These are phyloP conservation scores for Eilema griseolum DNA, from an alignment of 2,888 invertebrate genomes.

Conservation along the genomic window DNA sequence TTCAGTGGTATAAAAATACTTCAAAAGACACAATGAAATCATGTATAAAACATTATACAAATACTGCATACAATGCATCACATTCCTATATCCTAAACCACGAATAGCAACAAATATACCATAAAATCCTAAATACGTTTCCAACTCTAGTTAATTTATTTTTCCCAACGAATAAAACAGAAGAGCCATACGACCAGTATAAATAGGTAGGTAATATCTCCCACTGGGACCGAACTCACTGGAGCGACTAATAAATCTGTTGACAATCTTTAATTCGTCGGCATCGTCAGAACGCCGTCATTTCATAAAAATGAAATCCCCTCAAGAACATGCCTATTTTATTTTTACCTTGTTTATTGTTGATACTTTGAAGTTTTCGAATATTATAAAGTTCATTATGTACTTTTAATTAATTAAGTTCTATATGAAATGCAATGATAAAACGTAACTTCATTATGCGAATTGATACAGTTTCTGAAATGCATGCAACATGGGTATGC, in stretches of 20 bases:
- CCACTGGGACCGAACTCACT: conserved; percentile 72
- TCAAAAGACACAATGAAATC: background rate
- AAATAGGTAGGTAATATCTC: conserved; percentile 66
- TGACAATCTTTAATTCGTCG: conserved; percentile 85
- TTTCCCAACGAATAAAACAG: conserved; percentile 31
- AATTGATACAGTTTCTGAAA: background rate
- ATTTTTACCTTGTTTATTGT: conserved; percentile 52
- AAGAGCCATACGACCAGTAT: conserved; percentile 45
- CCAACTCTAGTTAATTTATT: conserved; percentile 23
- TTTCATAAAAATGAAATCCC: conserved; percentile 70
- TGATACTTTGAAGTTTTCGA: conserved; percentile 35
- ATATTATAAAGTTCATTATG: conserved; percentile 31
- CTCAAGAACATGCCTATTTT: conserved; percentile 60
- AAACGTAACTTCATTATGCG: no score
- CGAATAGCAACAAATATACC: background rate
- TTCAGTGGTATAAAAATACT: background rate
- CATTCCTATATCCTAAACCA: background rate
- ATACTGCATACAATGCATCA: background rate
- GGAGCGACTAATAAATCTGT: conserved; percentile 86
- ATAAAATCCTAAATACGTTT: conserved; percentile 1
- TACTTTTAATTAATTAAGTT: background rate
- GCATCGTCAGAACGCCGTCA: conserved; percentile 65
- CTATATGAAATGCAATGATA: no score
- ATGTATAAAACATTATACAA: background rate
- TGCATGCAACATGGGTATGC: background rate